phyloP scores from a whole-genome alignment of 2,888 invertebrate species.

The Parnassius apollo region DNA sequence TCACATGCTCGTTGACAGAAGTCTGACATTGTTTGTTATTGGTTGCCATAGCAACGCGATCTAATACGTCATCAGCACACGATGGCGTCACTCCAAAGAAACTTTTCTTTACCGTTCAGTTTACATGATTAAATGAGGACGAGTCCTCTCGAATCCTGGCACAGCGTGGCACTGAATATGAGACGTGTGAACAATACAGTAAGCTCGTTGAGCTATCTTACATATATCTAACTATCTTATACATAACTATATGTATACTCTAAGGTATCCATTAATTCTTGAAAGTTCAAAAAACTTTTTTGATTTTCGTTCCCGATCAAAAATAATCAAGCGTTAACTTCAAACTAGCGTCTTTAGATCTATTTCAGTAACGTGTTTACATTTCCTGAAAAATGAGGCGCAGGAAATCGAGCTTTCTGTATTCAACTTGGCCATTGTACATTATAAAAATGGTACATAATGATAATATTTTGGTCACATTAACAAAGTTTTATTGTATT shows the following conservation, averaged over 20 bases:
- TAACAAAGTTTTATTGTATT: too few species aligned
- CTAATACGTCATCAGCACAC: slow-evolving; percentile 40
- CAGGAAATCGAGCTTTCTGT: slow-evolving; percentile 32
- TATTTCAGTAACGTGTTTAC: slow-evolving; percentile 26
- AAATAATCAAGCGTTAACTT: slow-evolving; percentile 5
- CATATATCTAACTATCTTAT: not conserved
- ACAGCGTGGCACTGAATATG: slow-evolving; percentile 28
- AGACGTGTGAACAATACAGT: not conserved
- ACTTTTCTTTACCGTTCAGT: not conserved
- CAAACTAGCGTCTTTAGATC: slow-evolving; percentile 23
- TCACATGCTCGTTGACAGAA: slow-evolving; percentile 33
- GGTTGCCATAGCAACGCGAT: slow-evolving; percentile 67
- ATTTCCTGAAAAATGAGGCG: slow-evolving; percentile 25
- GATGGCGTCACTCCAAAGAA: slow-evolving; percentile 39
- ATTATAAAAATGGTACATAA: too few species aligned
- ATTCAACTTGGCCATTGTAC: not conserved
- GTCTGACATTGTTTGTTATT: slow-evolving; percentile 76
- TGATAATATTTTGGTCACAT: too few species aligned
- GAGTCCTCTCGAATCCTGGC: slow-evolving; percentile 31
- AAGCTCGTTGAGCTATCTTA: not conserved
- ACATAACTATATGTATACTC: not conserved
- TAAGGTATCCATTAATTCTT: too few species aligned
- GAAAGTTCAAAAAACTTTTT: slow-evolving; percentile 6
- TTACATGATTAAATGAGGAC: not conserved
- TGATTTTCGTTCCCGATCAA: slow-evolving; percentile 10